Evolutionary conservation across 2,888 invertebrate genomes (phyloP), one percentile per base, ranked within the genome.

Genomic region (Andrena hattorfiana): DNA sequence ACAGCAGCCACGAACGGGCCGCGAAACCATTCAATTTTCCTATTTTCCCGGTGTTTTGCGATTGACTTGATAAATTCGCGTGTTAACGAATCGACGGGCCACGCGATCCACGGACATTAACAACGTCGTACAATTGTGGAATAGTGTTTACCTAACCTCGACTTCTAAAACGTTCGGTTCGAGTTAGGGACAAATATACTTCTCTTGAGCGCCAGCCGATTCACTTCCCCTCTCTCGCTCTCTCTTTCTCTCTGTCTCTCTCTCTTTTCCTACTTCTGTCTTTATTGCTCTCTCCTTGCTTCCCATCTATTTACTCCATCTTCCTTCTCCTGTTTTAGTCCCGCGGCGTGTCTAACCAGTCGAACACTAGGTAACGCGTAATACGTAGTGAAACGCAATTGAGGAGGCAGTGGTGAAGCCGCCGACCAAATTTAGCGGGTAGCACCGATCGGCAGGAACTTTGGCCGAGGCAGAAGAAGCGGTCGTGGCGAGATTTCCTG

Each of bases 91-190:
- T 62, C 71, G 51, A 51, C 59, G n/a, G 51, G 48, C 59, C 66
- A 23, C 32, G 48, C 59, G 8, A 62, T 69, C 42, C 16, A 60
- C 51, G 42, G 35, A 81, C 69, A 70, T 66, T 73, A 13, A 16
- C 2, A 54, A 35, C 56, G 5, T 64, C 49, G 73, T 13, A 8
- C 56, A 32, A 2, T 20, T 56, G 48, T 35, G 54, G 23, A 13
- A 64, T 51, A 48, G 79, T 77, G 81, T 67, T 42, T 23, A 73
- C 73, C 79, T 85, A 85, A 85, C 85, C 85, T 85, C 81, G 35
- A 71, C 42, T 23, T 8, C 23, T 56, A 8, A 60, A 76, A 77
- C 56, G 64, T 73, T 74, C 66, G 54, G 59, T 78, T 81, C 80
- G 73, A 77, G 49, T 78, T 66, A 70, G 66, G 48, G 63, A 80